Conservation (phyloP, 1,140 invertebrate species). For the Frieseomelitta varia region DNA sequence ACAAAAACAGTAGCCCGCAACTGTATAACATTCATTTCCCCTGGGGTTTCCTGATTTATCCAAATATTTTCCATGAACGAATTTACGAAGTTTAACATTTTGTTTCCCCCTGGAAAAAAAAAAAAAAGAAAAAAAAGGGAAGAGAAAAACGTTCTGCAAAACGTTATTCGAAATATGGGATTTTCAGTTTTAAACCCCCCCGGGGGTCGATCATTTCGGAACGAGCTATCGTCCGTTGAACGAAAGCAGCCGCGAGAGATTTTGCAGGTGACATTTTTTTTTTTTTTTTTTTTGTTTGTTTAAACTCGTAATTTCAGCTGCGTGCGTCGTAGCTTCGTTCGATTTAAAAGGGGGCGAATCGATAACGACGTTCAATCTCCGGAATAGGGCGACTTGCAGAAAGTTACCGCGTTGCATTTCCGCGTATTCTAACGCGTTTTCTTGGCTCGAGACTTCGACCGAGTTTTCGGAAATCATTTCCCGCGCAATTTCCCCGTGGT, state of each 20-base stretch:
- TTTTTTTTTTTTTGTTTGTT: too few relatives aligned
- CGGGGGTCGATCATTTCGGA: background rate
- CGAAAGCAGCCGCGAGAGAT: background rate
- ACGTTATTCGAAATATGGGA: background rate
- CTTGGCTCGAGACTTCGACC: background rate
- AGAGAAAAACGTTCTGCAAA: background rate
- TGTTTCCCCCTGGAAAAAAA: background rate
- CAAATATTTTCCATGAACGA: conserved; percentile 1
- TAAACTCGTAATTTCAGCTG: background rate
- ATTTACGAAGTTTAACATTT: background rate
- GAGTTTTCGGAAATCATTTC: conserved; percentile 9
- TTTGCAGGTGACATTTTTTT: background rate
- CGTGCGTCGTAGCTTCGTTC: background rate
- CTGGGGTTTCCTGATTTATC: background rate
- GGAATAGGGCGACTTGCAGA: conserved; percentile 19
- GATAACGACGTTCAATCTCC: conserved; percentile 17
- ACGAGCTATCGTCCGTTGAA: background rate
- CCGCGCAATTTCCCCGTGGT: background rate
- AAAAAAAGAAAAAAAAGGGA: too few relatives aligned
- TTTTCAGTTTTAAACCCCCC: background rate
- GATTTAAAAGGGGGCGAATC: background rate
- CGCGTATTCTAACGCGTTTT: background rate
- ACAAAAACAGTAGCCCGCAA: background rate
- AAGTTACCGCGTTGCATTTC: conserved; percentile 8
- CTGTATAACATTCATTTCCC: too few relatives aligned